Base-by-base conservation (phyloP, 2,888 invertebrate genomes). In the Trisateles emortualis region DNA sequence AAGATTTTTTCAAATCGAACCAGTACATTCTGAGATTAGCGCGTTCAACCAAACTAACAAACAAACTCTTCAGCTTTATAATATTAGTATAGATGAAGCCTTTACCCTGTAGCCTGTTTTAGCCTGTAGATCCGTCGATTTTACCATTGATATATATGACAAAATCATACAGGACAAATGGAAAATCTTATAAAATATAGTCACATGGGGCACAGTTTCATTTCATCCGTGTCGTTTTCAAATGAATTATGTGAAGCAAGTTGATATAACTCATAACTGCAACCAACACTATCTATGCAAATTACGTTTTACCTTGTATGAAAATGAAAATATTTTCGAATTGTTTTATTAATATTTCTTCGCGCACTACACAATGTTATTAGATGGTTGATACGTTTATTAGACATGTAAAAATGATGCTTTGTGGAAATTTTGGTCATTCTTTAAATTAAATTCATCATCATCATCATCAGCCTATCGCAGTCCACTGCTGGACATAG, bases 161-260 rank as follows among this genome's bases (percentile, higher is more conserved):
- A 45, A 40, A 44, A 11, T 32, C 13, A 36, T 30, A 50, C 10
- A 53, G 41, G 52, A 64, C 38, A 60, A 62, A 65, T 59, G 50
- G 39, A 52, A 59, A 53, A 65, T 59, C 62, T 53, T 49, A 59
- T 57, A 59, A 68, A 65, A 59, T 60, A 62, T 61, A 50, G 46
- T 62, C 61, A 38, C 61, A 29, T 56, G 59, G 52, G 63, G 56
- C 59, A 41, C 54, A 54, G 64, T 66, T 70, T 59, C 63, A 74
- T 76, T 74, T 64, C 65, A 60, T 52, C 60, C 65, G 52, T 64
- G 72, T 69, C 69, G 52, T 68, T 67, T n/a, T 60, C 51, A 46
- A 71, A 74, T 76, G 72, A 78, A 73, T 76, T 74, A 76, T 76
- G 68, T 65, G 64, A 64, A 63, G 66, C 59, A 61, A 64, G 61